Evolutionary conservation across 2,113 vertebrate genomes (phyloP).

Genomic region (Columba janthina): DNA sequence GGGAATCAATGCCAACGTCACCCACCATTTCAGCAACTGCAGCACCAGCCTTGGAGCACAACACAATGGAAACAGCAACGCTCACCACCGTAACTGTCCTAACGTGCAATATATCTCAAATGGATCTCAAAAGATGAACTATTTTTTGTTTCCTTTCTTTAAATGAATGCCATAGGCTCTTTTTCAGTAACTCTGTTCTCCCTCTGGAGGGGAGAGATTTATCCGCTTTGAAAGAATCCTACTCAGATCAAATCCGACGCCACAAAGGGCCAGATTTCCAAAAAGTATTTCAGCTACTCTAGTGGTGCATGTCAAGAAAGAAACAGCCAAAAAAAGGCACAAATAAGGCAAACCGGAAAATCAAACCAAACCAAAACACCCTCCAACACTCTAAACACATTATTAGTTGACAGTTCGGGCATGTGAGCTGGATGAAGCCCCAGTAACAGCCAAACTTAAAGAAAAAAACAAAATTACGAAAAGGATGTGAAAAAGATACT

Average conservation of each 20-base stretch:
- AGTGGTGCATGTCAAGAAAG: conserved; percentile 11
- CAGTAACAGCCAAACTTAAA: not conserved
- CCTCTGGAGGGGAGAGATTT: conserved; percentile 15
- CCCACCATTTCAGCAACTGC: not conserved
- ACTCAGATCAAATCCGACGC: conserved; percentile 26
- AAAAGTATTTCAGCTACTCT: not conserved
- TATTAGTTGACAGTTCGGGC: not conserved
- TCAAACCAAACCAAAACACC: not conserved
- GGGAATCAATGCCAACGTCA: conserved; percentile 36
- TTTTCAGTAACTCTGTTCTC: not conserved
- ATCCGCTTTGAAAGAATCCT: conserved; percentile 40
- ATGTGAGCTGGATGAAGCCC: not conserved
- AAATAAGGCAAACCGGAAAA: not conserved
- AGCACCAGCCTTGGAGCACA: conserved; percentile 17
- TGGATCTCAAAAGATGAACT: not conserved
- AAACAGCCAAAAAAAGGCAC: not conserved
- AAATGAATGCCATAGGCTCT: conserved; percentile 21
- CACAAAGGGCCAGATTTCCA: conserved; percentile 16
- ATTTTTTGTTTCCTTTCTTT: not conserved
- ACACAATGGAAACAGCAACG: not conserved
- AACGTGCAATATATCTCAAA: conserved; percentile 14
- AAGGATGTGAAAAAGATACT: not conserved
- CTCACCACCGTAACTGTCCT: not conserved
- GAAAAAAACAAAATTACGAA: not conserved
- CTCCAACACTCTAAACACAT: not conserved